Evolutionary conservation across 2,113 vertebrate species (phyloP).

Genomic region (Phrynosoma blainvillii): DNA sequence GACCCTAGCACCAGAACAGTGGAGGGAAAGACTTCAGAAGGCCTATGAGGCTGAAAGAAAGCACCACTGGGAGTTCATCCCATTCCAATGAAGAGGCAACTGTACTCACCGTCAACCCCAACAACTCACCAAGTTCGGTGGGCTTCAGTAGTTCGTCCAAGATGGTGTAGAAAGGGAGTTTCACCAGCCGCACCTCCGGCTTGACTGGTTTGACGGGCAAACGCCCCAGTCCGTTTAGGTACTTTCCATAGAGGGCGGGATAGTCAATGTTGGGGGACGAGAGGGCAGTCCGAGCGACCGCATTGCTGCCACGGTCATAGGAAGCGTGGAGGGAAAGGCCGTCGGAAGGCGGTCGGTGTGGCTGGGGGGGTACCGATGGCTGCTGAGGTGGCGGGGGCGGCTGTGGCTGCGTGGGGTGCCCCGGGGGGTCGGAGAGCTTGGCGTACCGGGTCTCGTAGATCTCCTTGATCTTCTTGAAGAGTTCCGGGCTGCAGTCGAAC

Average conservation of each 20-base stretch:
- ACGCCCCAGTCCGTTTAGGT: constrained; percentile 93
- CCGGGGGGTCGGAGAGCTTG: constrained; percentile 79
- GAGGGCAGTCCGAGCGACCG: constrained; percentile 73
- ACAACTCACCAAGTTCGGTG: constrained; percentile 89
- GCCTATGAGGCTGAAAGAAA: not conserved
- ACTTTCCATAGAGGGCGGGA: constrained; percentile 87
- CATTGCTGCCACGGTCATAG: constrained; percentile 71
- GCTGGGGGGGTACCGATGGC: not conserved
- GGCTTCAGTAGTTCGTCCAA: constrained; percentile 93
- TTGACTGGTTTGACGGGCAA: constrained; percentile 85
- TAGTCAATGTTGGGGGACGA: constrained; percentile 74
- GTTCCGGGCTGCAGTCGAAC: constrained; percentile 96
- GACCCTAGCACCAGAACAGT: too few species aligned
- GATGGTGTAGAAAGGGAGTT: constrained; percentile 95
- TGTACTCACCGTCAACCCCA: not conserved
- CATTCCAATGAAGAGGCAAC: not conserved
- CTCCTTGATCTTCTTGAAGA: constrained; percentile 97
- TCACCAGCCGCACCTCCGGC: constrained; percentile 86
- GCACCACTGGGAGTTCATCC: not conserved
- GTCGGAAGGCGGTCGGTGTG: constrained; percentile 80
- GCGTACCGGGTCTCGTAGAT: constrained; percentile 95
- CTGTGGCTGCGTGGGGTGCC: constrained; percentile 60
- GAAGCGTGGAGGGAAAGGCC: constrained; percentile 80
- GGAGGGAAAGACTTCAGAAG: not conserved
- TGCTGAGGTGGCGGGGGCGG: constrained; percentile 51